Evolutionary conservation across 2,888 invertebrate species (phyloP).

Genomic region (Orchesellides sinensis): DNA sequence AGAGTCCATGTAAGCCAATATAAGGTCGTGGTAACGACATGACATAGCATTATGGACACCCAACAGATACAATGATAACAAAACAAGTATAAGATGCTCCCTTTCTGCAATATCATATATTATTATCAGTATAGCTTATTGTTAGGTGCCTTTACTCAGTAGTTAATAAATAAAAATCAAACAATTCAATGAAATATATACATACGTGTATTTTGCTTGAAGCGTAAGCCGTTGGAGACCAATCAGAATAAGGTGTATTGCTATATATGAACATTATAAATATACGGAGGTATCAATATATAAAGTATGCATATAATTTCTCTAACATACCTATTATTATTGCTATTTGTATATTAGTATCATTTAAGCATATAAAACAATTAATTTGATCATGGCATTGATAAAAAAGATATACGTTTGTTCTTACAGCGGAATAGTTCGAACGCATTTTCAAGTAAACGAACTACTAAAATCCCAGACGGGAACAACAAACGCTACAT

Average conservation of each 20-base stretch:
- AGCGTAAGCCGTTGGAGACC: constrained; percentile 7
- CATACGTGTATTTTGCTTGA: constrained; percentile 4
- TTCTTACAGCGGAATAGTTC: neutral
- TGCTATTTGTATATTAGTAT: too few relatives aligned
- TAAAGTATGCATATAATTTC: too few relatives aligned
- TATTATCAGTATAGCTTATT: neutral
- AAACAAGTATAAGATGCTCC: neutral
- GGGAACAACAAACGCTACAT: neutral
- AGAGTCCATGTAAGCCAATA: neutral
- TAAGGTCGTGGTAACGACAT: too few relatives aligned
- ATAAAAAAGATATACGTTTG: constrained; percentile 21
- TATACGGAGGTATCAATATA: too few relatives aligned
- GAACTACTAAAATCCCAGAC: neutral
- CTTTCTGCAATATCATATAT: neutral
- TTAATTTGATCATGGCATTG: constrained; percentile 19
- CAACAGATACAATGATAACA: neutral
- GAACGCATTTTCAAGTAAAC: neutral
- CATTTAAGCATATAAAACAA: neutral
- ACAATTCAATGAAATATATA: neutral
- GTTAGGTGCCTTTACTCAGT: neutral
- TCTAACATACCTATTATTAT: too few relatives aligned
- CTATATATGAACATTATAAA: neutral
- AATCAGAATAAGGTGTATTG: constrained; percentile 1
- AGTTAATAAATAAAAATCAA: neutral
- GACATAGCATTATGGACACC: too few relatives aligned